Evolutionary conservation across 2,113 vertebrate genomes (phyloP), one percentile per base, ranked within the genome.

Genomic region (Stictonetta naevosa): DNA sequence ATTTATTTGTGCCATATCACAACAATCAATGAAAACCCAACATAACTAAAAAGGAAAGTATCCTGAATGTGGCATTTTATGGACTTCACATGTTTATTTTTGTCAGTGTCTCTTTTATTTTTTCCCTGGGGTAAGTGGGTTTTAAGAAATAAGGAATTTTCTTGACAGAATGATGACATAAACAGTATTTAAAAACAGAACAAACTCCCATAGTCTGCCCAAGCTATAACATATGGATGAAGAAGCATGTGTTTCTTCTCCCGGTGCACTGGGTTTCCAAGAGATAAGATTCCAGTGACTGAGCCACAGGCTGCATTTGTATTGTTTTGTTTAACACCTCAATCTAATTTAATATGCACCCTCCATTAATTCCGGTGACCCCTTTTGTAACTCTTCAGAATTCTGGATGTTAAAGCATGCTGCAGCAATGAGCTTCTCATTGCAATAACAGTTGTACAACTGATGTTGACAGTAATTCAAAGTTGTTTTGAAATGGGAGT

Each of bases 401-500:
- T 86, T 82, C 22, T 59, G 33, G n/a, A 83, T 25, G 88, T 34
- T 67, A 78, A 84, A 84, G 36, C 18, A 40, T 71, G 29, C 53
- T 60, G 22, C 52, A 42, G 11, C 38, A 82, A 56, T 72, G 42
- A 81, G 8, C 33, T 86, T 67, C 68, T 75, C 18, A 13, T 44
- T 48, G 52, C 67, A 89, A 42, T 72, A 91, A 63, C 16, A 28
- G 33, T 87, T 75, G 16, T 75, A 42, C 11, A 64, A 29, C 60
- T 28, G 46, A 64, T 68, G 71, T 44, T 84, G 66, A 62, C 58
- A 38, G 28, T 78, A 79, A 76, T 95, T 95, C 84, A 82, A 22
- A 92, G 67, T 84, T 82, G 31, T 44, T 96, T 91, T 83, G 67
- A 92, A 85, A 58, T 68, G 64, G 40, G 69, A 74, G 52, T 72